These are phyloP conservation scores for Drosophila atroscutellata DNA, from an alignment of 2,888 invertebrate genomes.

Conservation along the genomic window DNA sequence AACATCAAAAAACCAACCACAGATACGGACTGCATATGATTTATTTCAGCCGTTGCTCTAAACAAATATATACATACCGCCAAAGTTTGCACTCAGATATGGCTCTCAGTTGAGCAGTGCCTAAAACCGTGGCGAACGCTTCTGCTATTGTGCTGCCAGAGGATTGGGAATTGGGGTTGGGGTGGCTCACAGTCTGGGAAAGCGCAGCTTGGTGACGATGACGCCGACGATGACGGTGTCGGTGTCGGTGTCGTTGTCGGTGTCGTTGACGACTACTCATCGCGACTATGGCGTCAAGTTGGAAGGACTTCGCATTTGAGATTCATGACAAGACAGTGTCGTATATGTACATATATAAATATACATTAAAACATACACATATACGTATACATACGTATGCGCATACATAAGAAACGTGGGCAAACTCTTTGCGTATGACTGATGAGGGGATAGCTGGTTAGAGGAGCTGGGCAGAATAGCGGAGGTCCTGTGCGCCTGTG, in stretches of 20 bases:
- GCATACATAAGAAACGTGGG: slow-evolving; percentile 32
- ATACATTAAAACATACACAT: background rate
- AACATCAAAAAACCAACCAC: background rate
- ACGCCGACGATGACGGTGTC: background rate
- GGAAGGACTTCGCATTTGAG: slow-evolving; percentile 33
- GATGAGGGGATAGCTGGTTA: background rate
- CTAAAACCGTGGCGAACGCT: background rate
- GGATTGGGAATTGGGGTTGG: background rate
- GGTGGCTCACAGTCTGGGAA: slow-evolving; percentile 14
- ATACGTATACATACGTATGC: slow-evolving; percentile 2
- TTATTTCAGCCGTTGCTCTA: slow-evolving; percentile 61
- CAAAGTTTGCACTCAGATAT: slow-evolving; percentile 30
- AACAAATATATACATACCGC: slow-evolving; percentile 29
- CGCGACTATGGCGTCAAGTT: slow-evolving; percentile 31
- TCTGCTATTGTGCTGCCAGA: background rate
- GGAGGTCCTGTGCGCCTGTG: background rate
- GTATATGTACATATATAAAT: slow-evolving; percentile 22
- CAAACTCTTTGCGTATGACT: background rate
- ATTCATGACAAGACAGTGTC: slow-evolving; percentile 43
- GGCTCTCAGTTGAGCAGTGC: background rate
- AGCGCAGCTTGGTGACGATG: slow-evolving; percentile 14
- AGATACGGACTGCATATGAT: slow-evolving; percentile 59
- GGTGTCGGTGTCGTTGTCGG: background rate
- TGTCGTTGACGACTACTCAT: slow-evolving; percentile 1
- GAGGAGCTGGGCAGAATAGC: background rate